Evolutionary conservation across 2,888 invertebrate genomes (phyloP).

Genomic region (Steinernema carpocapsae): DNA sequence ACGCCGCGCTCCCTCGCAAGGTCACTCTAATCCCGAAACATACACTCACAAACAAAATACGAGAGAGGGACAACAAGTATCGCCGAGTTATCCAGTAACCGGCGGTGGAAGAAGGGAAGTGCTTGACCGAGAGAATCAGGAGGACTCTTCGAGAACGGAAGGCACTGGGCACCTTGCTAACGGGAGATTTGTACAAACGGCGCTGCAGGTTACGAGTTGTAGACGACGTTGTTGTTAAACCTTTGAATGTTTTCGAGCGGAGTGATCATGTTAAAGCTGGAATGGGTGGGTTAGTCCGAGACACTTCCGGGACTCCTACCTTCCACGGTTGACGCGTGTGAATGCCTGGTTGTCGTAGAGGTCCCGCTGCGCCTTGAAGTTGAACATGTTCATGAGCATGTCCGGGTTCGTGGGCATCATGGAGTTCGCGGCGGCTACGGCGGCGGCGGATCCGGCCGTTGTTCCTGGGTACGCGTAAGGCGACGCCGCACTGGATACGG

Average conservation of each 20-base stretch:
- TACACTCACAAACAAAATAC: conserved; percentile 1
- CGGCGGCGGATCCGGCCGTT: conserved; percentile 24
- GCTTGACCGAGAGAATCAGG: neutral
- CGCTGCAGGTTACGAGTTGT: conserved; percentile 25
- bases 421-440: conserved; percentile 40
- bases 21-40: conserved; percentile 31
- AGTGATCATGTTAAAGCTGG: conserved; percentile 68
- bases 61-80: conserved; percentile 1
- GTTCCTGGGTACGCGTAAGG: conserved; percentile 36
- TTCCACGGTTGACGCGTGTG: conserved; percentile 24
- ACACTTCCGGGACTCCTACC: neutral
- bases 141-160: conserved; percentile 17
- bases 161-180: conserved; percentile 11
- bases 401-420: conserved; percentile 33
- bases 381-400: conserved; percentile 39
- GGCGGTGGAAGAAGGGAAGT: conserved; percentile 11
- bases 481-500: conserved; percentile 44
- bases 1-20: conserved; percentile 29
- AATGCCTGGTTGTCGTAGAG: conserved; percentile 33
- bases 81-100: conserved; percentile 31
- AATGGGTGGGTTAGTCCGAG: conserved; percentile 7
- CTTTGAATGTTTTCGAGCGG: conserved; percentile 66
- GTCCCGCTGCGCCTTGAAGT: conserved; percentile 39
- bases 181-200: conserved; percentile 33
- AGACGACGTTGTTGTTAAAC: conserved; percentile 36